Evolutionary conservation across 2,888 invertebrate species (phyloP), one percentile per base, ranked within the genome.

Genomic region (Melangyna quadrimaculata): DNA sequence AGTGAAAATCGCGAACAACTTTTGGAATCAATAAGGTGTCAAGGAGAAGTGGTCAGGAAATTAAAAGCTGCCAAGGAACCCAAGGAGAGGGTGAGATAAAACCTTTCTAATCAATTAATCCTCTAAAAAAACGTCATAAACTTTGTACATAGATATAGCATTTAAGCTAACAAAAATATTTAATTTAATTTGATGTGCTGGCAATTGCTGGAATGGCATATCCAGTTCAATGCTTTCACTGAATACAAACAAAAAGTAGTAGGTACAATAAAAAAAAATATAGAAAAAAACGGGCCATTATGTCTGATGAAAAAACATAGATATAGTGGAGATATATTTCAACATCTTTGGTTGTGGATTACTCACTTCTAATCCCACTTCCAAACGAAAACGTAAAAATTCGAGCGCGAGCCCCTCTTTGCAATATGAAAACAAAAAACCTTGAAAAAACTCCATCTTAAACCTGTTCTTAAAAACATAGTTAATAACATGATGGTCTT

Each of bases 21-120:
- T 88, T 92, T 94, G 89, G 93, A 94, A 88, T 93, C 93, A 90
- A 94, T 96, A 88, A 95, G 95, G 92, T 92, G 93, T 89, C 97
- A 97, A 92, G 97, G 96, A 87, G 96, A 97, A 91, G 91, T 96
- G 88, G 96, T 97, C 67, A 94, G 97, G 89, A 95, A 95, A 93
- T 93, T 97, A 87, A 97, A 97, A 93, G 93, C 95, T 87, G 94
- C 95, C 35, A 96, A 97, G 92, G 96, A 96, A 92, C 94, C 95
- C 69, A 95, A 94, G 91, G 95, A 95, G 88, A 95, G 95, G 96
- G 97, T 97, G 88, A 86, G 86, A 53, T 45, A 32, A 32, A 22
- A 40, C 12, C 12, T 59, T 48, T 3, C 17, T 75, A 24, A 22
- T 14, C 17, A 55, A 57, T n/a, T 24, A 14, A 24, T 22, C 1